Evolutionary conservation across 1,140 invertebrate genomes (phyloP).

Genomic region (Phymastichus coffea): DNA sequence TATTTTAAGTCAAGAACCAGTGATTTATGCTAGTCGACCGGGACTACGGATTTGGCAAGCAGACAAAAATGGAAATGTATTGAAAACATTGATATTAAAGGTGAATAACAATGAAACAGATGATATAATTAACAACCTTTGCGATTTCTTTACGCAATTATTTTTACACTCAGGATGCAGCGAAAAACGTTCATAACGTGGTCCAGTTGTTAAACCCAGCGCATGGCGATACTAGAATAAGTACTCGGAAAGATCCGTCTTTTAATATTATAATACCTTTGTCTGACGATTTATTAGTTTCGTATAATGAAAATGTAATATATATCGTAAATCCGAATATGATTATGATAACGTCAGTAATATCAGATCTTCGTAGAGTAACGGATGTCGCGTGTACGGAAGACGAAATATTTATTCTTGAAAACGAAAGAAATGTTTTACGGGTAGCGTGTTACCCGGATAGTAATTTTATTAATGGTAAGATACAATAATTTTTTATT

Average conservation of each 20-base stretch:
- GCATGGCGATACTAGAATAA: slow-evolving; percentile 55
- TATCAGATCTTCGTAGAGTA: slow-evolving; percentile 56
- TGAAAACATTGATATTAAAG: slow-evolving; percentile 83
- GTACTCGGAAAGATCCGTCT: slow-evolving; percentile 58
- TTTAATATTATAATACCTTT: slow-evolving; percentile 72
- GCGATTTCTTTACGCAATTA: background rate
- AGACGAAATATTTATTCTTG: slow-evolving; percentile 79
- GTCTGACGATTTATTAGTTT: slow-evolving; percentile 70
- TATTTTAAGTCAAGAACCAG: slow-evolving; percentile 58
- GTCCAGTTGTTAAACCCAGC: slow-evolving; percentile 69
- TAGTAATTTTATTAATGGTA: too few species aligned
- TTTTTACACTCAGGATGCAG: slow-evolving; percentile 57
- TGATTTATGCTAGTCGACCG: slow-evolving; percentile 74
- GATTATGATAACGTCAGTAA: slow-evolving; percentile 53
- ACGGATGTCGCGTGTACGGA: slow-evolving; percentile 64
- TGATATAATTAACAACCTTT: slow-evolving; percentile 19
- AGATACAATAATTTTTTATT: too few species aligned
- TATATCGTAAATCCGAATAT: slow-evolving; percentile 74
- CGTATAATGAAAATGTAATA: slow-evolving; percentile 69
- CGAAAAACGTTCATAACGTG: slow-evolving; percentile 61
- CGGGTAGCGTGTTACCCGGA: slow-evolving; percentile 64
- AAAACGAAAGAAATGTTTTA: slow-evolving; percentile 67
- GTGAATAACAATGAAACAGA: slow-evolving; percentile 47
- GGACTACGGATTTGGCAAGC: slow-evolving; percentile 81
- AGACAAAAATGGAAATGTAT: slow-evolving; percentile 71